Evolutionary conservation across 2,888 invertebrate species (phyloP).

Genomic region (Drosophila atripex): DNA sequence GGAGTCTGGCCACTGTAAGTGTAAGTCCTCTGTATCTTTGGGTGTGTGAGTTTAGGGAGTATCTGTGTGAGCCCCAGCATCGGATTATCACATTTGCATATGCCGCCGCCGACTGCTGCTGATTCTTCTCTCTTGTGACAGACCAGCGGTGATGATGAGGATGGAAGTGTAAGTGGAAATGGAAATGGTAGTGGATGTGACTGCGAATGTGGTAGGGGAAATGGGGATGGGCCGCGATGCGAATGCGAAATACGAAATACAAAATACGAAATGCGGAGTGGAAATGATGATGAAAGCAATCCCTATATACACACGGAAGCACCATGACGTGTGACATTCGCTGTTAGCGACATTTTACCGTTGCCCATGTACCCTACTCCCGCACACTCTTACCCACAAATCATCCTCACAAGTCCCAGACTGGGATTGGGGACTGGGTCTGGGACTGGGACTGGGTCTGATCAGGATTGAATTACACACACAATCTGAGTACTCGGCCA

Average conservation of each 20-base stretch:
- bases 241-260: conserved; percentile 33
- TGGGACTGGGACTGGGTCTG: conserved; percentile 51
- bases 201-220: conserved; percentile 19
- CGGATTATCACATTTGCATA: conserved; percentile 81
- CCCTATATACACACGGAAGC: conserved; percentile 47
- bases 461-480: conserved; percentile 81
- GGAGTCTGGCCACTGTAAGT: conserved; percentile 40
- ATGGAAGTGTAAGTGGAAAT: conserved; percentile 16
- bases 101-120: conserved; percentile 67
- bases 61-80: conserved; percentile 49
- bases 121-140: conserved; percentile 53
- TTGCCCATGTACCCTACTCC: conserved; percentile 51
- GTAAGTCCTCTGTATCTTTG: background rate
- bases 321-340: conserved; percentile 76
- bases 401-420: background rate
- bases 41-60: conserved; percentile 7
- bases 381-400: conserved; percentile 3
- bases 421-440: background rate
- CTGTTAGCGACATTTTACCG: conserved; percentile 77
- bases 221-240: background rate
- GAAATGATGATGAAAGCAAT: conserved; percentile 64
- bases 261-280: conserved; percentile 33
- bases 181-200: conserved; percentile 13
- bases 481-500: conserved; percentile 77
- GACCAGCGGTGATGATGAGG: conserved; percentile 46